Conservation (phyloP, 2,888 invertebrate genomes). For the Pyrochroa serraticornis region DNA sequence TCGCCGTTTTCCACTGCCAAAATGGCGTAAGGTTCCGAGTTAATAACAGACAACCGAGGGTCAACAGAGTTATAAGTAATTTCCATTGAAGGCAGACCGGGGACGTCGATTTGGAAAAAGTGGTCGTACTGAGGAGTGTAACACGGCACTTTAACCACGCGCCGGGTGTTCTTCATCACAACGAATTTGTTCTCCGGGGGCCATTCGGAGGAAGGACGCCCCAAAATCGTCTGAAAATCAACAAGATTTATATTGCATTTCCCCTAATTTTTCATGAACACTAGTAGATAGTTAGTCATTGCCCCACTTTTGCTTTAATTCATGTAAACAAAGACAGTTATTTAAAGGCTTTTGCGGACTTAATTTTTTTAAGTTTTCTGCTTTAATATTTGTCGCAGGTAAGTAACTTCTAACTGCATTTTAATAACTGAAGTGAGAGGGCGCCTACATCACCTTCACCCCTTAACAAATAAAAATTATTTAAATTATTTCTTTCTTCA, state of each 20-base stretch:
- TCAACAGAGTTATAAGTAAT: slow-evolving; percentile 54
- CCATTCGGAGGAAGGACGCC: slow-evolving; percentile 61
- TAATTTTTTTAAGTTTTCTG: too few species aligned
- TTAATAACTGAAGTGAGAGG: too few species aligned
- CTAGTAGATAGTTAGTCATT: too few species aligned
- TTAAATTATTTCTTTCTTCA: neutral
- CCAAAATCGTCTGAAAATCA: slow-evolving; percentile 60
- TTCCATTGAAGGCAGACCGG: slow-evolving; percentile 55
- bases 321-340: too few species aligned
- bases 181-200: slow-evolving; percentile 63
- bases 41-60: slow-evolving; percentile 47
- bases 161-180: slow-evolving; percentile 73
- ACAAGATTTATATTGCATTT: neutral
- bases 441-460: too few species aligned
- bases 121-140: slow-evolving; percentile 48
- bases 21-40: slow-evolving; percentile 41
- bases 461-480: too few species aligned
- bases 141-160: slow-evolving; percentile 72
- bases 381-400: too few species aligned
- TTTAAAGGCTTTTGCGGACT: too few species aligned
- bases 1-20: slow-evolving; percentile 40
- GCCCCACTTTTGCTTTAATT: too few species aligned
- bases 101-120: slow-evolving; percentile 54
- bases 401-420: too few species aligned
- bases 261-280: too few species aligned